Percentiles rank a stretch among this genome's conserved stretches.
Evolutionary conservation across 2,113 vertebrate genomes (phyloP).

Genomic region (Leptocoma aspasia): DNA sequence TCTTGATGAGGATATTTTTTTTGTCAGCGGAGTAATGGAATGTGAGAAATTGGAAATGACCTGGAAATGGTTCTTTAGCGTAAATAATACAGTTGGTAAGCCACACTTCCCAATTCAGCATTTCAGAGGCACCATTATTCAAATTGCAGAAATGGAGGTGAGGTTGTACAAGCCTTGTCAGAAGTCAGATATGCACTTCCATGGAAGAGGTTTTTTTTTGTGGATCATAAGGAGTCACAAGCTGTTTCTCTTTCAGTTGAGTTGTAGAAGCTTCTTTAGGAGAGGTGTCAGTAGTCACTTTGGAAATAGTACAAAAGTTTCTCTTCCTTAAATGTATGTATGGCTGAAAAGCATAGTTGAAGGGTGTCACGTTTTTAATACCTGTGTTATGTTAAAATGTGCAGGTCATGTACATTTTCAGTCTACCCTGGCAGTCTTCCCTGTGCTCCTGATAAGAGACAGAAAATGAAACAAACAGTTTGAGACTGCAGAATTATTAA

Average conservation of each 20-base stretch:
- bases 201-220: neutral
- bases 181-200: neutral
- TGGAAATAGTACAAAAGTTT: neutral
- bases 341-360: neutral
- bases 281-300: neutral
- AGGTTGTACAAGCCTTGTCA: neutral
- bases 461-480: neutral
- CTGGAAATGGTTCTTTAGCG: neutral
- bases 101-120: neutral
- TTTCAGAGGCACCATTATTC: neutral
- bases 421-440: neutral
- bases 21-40: neutral
- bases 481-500: neutral
- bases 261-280: neutral
- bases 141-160: neutral
- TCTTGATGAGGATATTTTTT: neutral
- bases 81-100: neutral
- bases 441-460: neutral
- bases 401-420: neutral
- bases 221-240: neutral
- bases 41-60: neutral
- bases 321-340: neutral
- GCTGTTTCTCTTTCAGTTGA: neutral
- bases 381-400: neutral
- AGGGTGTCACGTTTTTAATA: neutral